Base-by-base conservation (phyloP, 2,797 vertebrate species). In the Tinamus major region DNA sequence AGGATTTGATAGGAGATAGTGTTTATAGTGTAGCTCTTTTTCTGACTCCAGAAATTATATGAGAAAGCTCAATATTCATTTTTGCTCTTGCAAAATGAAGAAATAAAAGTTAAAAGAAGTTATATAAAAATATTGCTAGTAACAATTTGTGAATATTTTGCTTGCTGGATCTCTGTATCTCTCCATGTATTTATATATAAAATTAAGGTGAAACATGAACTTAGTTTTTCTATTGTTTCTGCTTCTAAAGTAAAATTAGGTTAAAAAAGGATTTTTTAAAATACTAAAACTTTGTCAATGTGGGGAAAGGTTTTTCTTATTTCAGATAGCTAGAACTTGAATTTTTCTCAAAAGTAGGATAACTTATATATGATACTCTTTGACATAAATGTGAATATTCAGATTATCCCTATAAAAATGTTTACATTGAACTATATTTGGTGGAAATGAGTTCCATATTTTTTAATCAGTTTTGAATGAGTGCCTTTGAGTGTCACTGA, bases 401-500 rank as follows among this genome's bases (percentile, higher is more conserved):
- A 42, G 72, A 81, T 81, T 80, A 69, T 63, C 17, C n/a, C 12
- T 72, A 41, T 70, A 67, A 85, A 93, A 79, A 61, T 41, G 3
- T 67, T 87, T 82, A 9, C 29, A 56, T 10, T 21, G 46, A 85
- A 87, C 69, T 63, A 2, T 76, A 42, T 85, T n/a, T 72, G n/a
- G 11, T 74, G 18, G 20, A 90, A 94, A 85, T 92, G 19, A 87
- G 35, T 79, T 85, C 26, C 14, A 8, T 70, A 76, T 41, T 62
- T 92, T 93, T 71, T 10, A 78, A 67, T 70, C 24, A 35, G 37
- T 72, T 85, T 90, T 77, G 81, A 89, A 89, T 51, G 18, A 87
- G 23, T 86, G 18, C 7, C 39, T 79, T 74, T 90, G 56, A 87
- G 61, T 89, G 77, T 91, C 87, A 24, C 16, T 74, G 58, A 77